These are phyloP conservation scores for Tenrec ecaudatus DNA, from an alignment of 2,113 vertebrate species.

Conservation along the genomic window DNA sequence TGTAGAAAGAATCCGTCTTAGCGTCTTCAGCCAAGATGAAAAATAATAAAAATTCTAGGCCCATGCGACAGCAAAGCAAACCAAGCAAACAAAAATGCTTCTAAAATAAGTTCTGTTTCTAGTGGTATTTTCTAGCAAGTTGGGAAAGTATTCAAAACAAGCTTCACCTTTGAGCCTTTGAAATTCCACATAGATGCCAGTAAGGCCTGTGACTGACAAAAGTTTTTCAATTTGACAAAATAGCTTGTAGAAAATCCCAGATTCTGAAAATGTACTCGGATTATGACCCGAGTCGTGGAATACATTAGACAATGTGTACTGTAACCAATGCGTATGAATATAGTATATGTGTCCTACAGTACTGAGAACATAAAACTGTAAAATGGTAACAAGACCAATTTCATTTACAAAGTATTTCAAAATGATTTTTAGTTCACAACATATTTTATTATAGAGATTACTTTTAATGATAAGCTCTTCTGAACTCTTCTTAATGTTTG, in stretches of 20 bases:
- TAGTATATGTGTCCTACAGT: neutral
- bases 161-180: slow-evolving; percentile 66
- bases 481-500: neutral
- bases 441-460: neutral
- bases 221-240: slow-evolving; percentile 31
- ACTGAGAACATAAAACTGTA: no score
- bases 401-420: slow-evolving; percentile 1
- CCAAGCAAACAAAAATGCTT: neutral
- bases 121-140: slow-evolving; percentile 56
- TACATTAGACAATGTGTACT: neutral
- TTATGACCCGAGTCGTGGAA: neutral
- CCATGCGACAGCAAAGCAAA: neutral
- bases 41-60: slow-evolving; percentile 21
- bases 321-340: no score
- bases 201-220: neutral
- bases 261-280: neutral
- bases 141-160: slow-evolving; percentile 68
- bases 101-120: slow-evolving; percentile 46
- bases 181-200: slow-evolving; percentile 49
- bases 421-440: neutral
- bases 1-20: neutral
- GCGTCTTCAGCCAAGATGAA: slow-evolving; percentile 5
- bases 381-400: neutral
- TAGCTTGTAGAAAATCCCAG: neutral
- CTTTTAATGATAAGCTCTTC: slow-evolving; percentile 6